Conservation (phyloP, 2,797 vertebrate species). For the Gadopsis bispinosus region DNA sequence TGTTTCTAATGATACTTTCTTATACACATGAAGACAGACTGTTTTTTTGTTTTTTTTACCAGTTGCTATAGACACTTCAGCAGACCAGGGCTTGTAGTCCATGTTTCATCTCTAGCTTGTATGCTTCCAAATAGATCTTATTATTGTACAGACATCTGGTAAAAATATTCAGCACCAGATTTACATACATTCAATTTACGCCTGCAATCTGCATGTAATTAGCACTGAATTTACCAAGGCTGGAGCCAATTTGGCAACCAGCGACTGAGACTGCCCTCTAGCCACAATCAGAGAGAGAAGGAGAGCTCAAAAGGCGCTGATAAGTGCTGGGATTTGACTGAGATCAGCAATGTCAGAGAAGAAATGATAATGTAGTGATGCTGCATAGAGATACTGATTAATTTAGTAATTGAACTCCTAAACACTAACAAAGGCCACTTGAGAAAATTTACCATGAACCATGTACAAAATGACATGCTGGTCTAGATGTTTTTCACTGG, state of each 20-base stretch:
- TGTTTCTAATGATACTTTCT: slow-evolving; percentile 4
- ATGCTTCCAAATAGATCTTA: background rate
- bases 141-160: slow-evolving; percentile 17
- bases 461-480: background rate
- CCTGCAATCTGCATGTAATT: slow-evolving; percentile 40
- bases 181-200: slow-evolving; percentile 32
- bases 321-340: slow-evolving; percentile 27
- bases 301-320: slow-evolving; percentile 11
- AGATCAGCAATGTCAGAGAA: slow-evolving; percentile 31
- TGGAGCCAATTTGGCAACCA: slow-evolving; percentile 14
- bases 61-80: background rate
- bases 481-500: background rate
- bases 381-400: slow-evolving; percentile 23
- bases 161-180: slow-evolving; percentile 46
- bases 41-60: background rate
- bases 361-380: background rate
- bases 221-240: background rate
- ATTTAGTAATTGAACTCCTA: slow-evolving; percentile 12
- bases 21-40: slow-evolving; percentile 9
- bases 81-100: background rate
- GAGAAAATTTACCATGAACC: background rate
- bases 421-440: slow-evolving; percentile 17
- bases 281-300: slow-evolving; percentile 10
- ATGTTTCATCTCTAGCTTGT: slow-evolving; percentile 2
- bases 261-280: background rate